Evolutionary conservation across 2,797 vertebrate species (phyloP).

Genomic region (Crenichthys baileyi): DNA sequence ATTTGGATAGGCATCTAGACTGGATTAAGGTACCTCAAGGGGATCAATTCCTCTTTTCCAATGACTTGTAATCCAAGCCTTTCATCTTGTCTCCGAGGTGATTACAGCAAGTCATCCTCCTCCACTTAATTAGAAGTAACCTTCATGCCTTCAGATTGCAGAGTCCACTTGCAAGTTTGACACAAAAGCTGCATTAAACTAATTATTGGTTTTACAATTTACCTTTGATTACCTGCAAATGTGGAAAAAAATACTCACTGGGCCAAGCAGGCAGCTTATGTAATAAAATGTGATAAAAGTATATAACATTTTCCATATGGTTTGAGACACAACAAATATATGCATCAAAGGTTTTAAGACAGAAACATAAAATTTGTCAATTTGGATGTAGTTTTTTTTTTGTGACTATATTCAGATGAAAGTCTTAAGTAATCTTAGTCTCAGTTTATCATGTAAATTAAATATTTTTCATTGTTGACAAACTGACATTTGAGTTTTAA

Average conservation of each 20-base stretch:
- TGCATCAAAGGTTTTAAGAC: background rate
- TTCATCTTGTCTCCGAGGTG: constrained; percentile 18
- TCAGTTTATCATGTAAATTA: background rate
- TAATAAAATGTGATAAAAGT: background rate
- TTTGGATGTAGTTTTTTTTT: background rate
- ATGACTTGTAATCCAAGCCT: constrained; percentile 25
- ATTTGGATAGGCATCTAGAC: constrained; percentile 1
- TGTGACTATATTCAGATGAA: too few species aligned
- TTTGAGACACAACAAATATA: too few species aligned
- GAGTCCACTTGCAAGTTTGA: constrained; percentile 3
- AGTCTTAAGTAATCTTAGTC: too few species aligned
- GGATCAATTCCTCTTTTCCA: constrained; percentile 24
- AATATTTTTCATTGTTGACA: background rate
- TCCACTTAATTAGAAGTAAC: constrained; percentile 14
- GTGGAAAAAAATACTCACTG: background rate
- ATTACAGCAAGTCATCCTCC: constrained; percentile 2
- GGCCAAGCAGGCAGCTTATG: background rate
- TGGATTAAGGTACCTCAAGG: constrained; percentile 14
- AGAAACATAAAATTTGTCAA: background rate
- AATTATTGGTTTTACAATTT: constrained; percentile 5
- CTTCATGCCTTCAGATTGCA: constrained; percentile 1
- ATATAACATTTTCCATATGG: background rate
- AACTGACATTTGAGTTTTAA: background rate
- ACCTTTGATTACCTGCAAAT: constrained; percentile 1
- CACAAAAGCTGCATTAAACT: background rate